Conservation (phyloP, 2,888 invertebrate species). For the Pomacea canaliculata region DNA sequence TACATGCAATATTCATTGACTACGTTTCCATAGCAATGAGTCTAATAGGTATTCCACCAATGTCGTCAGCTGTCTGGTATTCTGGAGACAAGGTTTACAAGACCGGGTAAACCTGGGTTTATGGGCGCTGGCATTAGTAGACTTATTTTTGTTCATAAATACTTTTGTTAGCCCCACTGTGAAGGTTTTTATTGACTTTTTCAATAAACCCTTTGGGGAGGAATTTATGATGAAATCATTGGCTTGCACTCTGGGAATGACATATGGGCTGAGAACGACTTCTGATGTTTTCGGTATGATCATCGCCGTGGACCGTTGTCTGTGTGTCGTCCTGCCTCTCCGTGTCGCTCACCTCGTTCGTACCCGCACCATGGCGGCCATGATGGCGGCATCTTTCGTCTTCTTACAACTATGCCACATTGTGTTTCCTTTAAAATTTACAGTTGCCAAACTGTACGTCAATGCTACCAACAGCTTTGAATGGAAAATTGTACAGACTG, state of each 20-base stretch:
- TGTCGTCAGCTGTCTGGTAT: background rate
- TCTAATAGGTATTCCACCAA: no score
- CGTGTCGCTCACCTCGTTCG: background rate
- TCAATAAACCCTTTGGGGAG: background rate
- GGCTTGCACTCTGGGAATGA: constrained; percentile 5
- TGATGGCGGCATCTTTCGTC: background rate
- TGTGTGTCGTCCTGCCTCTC: constrained; percentile 11
- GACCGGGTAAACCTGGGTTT: no score
- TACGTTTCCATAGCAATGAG: no score
- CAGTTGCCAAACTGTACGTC: background rate
- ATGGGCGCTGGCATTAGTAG: background rate
- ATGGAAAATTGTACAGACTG: constrained; percentile 7
- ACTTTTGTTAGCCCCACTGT: background rate
- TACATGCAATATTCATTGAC: no score
- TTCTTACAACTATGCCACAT: background rate
- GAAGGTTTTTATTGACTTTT: background rate
- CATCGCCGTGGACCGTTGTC: constrained; percentile 13
- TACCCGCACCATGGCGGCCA: background rate
- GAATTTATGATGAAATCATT: background rate
- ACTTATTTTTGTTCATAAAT: background rate
- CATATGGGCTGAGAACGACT: constrained; percentile 4
- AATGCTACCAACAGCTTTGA: background rate
- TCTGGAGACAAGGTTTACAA: constrained; percentile 4
- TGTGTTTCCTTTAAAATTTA: background rate
- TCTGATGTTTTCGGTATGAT: constrained; percentile 14